Conservation (phyloP, 2,113 vertebrate species). For the Tychaedon coryphoeus region DNA sequence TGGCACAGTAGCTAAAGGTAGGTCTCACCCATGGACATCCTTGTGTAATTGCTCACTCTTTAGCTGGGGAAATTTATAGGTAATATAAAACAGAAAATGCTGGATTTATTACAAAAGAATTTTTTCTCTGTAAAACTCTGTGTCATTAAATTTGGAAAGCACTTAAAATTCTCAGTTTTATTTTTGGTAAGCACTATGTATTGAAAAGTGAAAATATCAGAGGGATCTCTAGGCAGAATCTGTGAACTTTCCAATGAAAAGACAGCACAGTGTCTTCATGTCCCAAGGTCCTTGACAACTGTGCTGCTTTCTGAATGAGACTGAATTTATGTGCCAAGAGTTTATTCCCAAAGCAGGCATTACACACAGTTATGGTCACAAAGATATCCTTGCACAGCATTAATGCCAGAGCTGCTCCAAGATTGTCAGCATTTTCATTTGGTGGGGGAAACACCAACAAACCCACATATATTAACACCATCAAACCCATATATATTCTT, state of each 20-base stretch:
- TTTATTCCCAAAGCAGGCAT: constrained; percentile 15
- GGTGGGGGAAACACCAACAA: not conserved
- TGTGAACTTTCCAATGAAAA: not conserved
- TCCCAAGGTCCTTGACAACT: not conserved
- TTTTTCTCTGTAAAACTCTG: not conserved
- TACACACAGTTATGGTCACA: not conserved
- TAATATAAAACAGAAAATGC: not conserved
- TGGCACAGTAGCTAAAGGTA: not conserved
- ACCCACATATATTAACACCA: not conserved
- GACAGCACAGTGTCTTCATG: not conserved
- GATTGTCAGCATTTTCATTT: not conserved
- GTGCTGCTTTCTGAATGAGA: not conserved
- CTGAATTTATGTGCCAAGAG: not conserved
- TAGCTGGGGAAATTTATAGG: not conserved
- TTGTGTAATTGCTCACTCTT: not conserved
- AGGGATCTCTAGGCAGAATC: constrained; percentile 32
- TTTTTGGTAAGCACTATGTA: not conserved
- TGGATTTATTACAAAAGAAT: not conserved
- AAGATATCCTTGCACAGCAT: not conserved
- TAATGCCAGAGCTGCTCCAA: not conserved
- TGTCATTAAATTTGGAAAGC: not conserved
- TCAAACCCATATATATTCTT: not conserved
- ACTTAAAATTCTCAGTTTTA: not conserved
- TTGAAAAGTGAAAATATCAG: constrained; percentile 30
- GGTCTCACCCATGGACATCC: not conserved